phyloP scores from a whole-genome alignment of 2,888 invertebrate species.

The Ectemnius cavifrons region DNA sequence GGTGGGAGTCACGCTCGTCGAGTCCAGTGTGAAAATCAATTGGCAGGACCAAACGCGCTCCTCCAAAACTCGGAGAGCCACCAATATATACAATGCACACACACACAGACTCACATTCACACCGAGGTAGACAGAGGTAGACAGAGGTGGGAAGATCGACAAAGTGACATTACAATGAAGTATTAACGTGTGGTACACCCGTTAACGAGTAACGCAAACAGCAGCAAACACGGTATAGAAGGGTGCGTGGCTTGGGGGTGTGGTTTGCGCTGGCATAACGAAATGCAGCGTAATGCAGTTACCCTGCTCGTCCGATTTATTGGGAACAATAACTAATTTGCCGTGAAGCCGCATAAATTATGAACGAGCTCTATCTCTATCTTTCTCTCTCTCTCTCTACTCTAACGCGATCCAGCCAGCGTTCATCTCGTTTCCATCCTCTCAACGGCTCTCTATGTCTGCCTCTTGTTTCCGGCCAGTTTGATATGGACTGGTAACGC shows the following conservation, averaged over 20 bases:
- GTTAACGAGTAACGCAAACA: slow-evolving; percentile 36
- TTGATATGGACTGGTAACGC: not conserved
- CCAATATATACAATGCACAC: too few species aligned
- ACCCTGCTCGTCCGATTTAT: slow-evolving; percentile 44
- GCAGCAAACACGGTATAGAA: slow-evolving; percentile 27
- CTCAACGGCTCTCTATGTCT: not conserved
- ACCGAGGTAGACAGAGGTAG: too few species aligned
- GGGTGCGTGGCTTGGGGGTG: not conserved
- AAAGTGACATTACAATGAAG: slow-evolving; percentile 43
- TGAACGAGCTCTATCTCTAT: slow-evolving; percentile 26
- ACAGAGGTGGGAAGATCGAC: slow-evolving; percentile 20
- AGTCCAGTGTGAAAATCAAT: too few species aligned
- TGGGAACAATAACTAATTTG: slow-evolving; percentile 58
- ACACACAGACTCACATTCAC: too few species aligned
- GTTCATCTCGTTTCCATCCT: not conserved
- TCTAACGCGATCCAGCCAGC: not conserved
- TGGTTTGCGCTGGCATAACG: slow-evolving; percentile 26
- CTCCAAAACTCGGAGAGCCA: too few species aligned
- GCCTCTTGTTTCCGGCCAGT: not conserved
- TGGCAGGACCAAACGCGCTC: too few species aligned
- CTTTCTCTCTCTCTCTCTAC: too few species aligned
- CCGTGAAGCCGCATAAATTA: slow-evolving; percentile 59
- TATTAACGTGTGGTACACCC: slow-evolving; percentile 33
- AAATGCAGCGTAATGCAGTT: slow-evolving; percentile 39
- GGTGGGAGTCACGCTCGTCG: too few species aligned